Evolutionary conservation across 2,113 vertebrate genomes (phyloP).

Genomic region (Brachyistius frenatus): DNA sequence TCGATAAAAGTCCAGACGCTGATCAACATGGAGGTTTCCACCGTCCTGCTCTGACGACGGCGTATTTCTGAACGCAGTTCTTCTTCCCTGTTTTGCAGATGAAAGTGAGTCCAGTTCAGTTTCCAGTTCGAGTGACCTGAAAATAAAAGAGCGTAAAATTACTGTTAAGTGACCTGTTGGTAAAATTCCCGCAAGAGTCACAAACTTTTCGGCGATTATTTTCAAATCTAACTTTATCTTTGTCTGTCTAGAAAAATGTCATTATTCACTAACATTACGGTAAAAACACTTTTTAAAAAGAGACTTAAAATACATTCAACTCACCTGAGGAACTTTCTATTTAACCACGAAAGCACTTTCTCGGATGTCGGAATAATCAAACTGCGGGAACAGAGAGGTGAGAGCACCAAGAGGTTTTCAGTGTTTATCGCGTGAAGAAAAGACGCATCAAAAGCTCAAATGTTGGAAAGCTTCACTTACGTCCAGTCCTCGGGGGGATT

Average conservation of each 20-base stretch:
- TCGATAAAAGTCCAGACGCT: background rate
- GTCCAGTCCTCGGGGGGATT: constrained; percentile 54
- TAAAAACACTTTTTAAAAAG: background rate
- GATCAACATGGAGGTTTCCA: background rate
- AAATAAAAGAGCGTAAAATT: background rate
- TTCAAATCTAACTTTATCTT: background rate
- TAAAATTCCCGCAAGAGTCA: no score
- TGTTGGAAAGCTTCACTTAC: constrained; percentile 44
- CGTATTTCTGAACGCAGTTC: constrained; percentile 1
- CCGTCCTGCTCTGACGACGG: background rate
- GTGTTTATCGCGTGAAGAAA: background rate
- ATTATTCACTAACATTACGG: no score
- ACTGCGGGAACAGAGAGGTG: constrained; percentile 47
- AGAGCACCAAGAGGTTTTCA: constrained; percentile 5
- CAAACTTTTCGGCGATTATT: no score
- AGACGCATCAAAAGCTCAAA: background rate
- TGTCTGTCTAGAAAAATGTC: no score
- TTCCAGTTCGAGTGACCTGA: constrained; percentile 30
- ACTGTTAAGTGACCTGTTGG: background rate
- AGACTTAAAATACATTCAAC: background rate
- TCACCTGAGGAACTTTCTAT: constrained; percentile 39
- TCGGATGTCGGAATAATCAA: constrained; percentile 51
- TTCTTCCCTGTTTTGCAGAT: background rate
- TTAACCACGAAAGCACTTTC: constrained; percentile 66
- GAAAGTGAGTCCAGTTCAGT: background rate